phyloP scores from a whole-genome alignment of 2,888 invertebrate species.

The Euplagia quadripunctaria region DNA sequence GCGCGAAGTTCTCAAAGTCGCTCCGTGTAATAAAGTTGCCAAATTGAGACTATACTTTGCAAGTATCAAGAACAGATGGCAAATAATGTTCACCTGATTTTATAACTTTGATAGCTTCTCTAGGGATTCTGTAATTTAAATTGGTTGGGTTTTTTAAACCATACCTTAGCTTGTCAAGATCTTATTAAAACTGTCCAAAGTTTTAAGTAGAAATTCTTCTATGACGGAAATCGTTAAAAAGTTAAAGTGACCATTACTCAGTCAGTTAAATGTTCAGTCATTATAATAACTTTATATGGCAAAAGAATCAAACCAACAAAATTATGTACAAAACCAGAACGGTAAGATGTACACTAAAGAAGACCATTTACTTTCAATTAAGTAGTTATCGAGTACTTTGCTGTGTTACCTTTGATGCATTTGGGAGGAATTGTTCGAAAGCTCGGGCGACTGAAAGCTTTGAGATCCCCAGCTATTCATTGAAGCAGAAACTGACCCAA shows the following conservation, averaged over 20 bases:
- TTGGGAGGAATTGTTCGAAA: not conserved
- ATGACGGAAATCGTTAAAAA: not conserved
- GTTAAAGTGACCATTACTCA: not conserved
- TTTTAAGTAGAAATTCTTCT: no score
- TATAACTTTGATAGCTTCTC: not conserved
- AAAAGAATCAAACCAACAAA: no score
- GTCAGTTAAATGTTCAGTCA: not conserved
- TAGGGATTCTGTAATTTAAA: not conserved
- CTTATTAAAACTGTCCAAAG: not conserved
- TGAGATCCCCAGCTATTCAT: not conserved
- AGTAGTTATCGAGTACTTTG: no score
- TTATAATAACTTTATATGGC: no score
- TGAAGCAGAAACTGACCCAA: not conserved
- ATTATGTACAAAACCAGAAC: no score
- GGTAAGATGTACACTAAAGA: no score
- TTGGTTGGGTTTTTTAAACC: not conserved
- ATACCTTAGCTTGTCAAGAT: not conserved
- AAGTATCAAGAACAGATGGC: slow-evolving; percentile 30
- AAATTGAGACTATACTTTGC: slow-evolving; percentile 48
- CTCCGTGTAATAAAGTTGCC: slow-evolving; percentile 50
- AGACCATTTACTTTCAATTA: no score
- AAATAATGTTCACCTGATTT: slow-evolving; percentile 25
- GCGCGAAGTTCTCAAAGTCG: slow-evolving; percentile 36
- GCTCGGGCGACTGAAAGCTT: not conserved
- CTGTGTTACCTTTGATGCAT: not conserved